Conservation (phyloP, 2,113 vertebrate species). For the Tichodroma muraria region DNA sequence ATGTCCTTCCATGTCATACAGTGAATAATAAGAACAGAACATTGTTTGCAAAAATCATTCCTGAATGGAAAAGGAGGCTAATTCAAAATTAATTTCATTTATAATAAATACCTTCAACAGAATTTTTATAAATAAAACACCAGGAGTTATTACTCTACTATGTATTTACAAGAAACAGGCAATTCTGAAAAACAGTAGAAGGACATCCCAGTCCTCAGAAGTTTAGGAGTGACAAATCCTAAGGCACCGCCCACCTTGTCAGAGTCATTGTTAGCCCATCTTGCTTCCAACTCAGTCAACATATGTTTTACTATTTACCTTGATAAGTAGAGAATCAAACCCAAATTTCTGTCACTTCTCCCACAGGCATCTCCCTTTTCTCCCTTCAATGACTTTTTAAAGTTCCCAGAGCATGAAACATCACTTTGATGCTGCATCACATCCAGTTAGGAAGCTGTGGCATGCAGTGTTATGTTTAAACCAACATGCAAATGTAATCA, state of each 20-base stretch:
- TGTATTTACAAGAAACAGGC: not conserved
- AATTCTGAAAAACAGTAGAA: not conserved
- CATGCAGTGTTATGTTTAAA: conserved; percentile 40
- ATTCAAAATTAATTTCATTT: conserved; percentile 60
- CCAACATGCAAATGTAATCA: conserved; percentile 52
- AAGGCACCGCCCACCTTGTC: not conserved
- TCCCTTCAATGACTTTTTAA: conserved; percentile 43
- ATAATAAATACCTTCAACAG: conserved; percentile 45
- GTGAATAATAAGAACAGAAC: not conserved
- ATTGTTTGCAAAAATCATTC: conserved; percentile 27
- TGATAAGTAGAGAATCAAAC: not conserved
- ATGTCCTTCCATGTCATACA: not conserved
- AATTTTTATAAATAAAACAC: conserved; percentile 56
- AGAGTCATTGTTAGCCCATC: not conserved
- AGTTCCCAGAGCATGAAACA: conserved; percentile 58
- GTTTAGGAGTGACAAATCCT: not conserved
- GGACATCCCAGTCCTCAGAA: not conserved
- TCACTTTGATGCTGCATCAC: conserved; percentile 64
- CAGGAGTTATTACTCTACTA: not conserved
- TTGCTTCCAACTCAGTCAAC: not conserved
- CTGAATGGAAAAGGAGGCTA: not conserved
- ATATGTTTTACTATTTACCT: conserved; percentile 5
- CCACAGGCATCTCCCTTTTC: conserved; percentile 15
- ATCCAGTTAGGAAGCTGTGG: conserved; percentile 49
- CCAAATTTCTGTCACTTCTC: conserved; percentile 29